Base-by-base conservation (phyloP, 2,113 vertebrate genomes). In the Caranx melampygus region DNA sequence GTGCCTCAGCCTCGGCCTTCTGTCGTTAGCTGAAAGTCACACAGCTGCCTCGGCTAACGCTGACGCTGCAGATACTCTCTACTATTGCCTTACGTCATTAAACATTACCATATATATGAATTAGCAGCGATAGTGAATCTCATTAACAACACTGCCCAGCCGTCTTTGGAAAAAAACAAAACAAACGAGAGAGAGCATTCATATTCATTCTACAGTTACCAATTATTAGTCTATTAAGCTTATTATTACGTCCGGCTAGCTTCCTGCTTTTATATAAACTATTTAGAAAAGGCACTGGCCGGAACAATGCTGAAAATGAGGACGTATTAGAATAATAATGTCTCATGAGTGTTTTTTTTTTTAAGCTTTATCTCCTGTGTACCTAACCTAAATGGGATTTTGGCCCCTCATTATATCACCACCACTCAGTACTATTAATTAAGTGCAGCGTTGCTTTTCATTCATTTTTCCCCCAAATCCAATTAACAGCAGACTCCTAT, bases 21-120 rank as follows among this genome's bases (percentile, higher is more conserved):
- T 49, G 81, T 58, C 61, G 70, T 71, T 51, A 54, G 83, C 83
- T 75, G 79, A 88, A 89, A 89, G 89, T 89, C 76, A 76, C 84
- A 78, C 87, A 75, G 81, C 83, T 57, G 81, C 75, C 63, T 68
- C 49, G 9, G 75, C 63, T 34, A 35, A 15, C 18, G 92, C 91
- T 92, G 89, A 92, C 71, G 34, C 71, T 21, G 89, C 92, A 85
- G 13, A 71, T 80, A 42, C 40, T 49, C 16, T 14, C 70, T 49
- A 71, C 87, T 75, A 60, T 33, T 0, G 65, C 78, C 57, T 47
- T n/a, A 79, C 84, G 75, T 93, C 89, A 90, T 51, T 12, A 33
- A 54, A 37, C 85, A 86, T 90, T 81, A 82, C 47, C 86, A 89
- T 87, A 74, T 70, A 83, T 59, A 87, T 87, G 81, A 88, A 91